Percentiles rank a stretch among this genome's conserved stretches.
phyloP scores from a whole-genome alignment of 1,140 invertebrate species.

The Anthonomus grandis region DNA sequence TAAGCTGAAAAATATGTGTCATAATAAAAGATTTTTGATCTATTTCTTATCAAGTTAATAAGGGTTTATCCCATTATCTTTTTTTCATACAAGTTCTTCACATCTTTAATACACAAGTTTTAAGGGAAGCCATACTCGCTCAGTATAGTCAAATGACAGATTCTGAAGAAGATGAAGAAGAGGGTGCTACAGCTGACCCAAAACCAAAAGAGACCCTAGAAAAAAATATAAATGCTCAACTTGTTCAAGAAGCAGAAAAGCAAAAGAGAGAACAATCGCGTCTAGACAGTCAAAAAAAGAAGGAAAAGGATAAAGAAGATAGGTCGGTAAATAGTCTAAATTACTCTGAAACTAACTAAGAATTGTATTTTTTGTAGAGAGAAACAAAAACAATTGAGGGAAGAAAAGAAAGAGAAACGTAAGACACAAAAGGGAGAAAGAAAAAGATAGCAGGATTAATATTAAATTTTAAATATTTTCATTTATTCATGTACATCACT shows the following conservation, averaged over 20 bases:
- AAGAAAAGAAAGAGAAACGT: constrained; percentile 85
- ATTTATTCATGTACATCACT: too few relatives aligned
- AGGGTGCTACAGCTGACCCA: constrained; percentile 49
- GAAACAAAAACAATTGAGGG: constrained; percentile 79
- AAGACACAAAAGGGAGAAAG: constrained; percentile 83
- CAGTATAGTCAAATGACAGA: constrained; percentile 79
- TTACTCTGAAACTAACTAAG: background rate
- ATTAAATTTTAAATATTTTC: too few relatives aligned
- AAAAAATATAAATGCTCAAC: constrained; percentile 74
- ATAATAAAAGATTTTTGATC: too few relatives aligned
- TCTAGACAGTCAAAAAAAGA: constrained; percentile 74
- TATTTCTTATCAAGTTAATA: too few relatives aligned
- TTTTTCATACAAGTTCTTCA: too few relatives aligned
- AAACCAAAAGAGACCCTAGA: constrained; percentile 53
- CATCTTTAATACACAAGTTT: too few relatives aligned
- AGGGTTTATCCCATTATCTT: too few relatives aligned
- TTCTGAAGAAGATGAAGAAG: constrained; percentile 58
- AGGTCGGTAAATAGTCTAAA: constrained; percentile 53
- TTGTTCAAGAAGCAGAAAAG: constrained; percentile 69
- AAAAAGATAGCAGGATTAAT: constrained; percentile 66
- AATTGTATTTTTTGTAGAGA: constrained; percentile 56
- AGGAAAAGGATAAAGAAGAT: constrained; percentile 86
- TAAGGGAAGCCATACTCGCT: constrained; percentile 76
- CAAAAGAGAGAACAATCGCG: constrained; percentile 75
- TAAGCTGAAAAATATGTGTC: too few relatives aligned